A percentile compares a stretch with the other conserved stretches of the same genome.
Evolutionary conservation across 2,113 vertebrate genomes (phyloP).

Genomic region (Amazona guildingii): DNA sequence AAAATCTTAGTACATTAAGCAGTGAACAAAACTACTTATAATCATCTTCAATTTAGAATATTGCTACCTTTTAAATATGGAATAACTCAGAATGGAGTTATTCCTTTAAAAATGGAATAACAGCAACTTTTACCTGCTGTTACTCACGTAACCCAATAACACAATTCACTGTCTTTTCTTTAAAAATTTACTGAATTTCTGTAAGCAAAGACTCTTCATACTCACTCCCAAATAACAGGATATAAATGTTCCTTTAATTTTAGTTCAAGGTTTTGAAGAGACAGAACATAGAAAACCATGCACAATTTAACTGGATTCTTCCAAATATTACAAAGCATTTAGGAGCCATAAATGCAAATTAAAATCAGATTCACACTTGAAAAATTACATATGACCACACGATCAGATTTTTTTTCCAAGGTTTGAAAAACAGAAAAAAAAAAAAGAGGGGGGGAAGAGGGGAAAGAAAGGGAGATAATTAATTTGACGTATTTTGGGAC

Average conservation of each 20-base stretch:
- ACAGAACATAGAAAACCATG: neutral
- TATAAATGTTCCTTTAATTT: neutral
- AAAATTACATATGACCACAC: neutral
- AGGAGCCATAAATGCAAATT: rapidly evolving
- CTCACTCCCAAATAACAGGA: neutral
- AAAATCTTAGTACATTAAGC: neutral
- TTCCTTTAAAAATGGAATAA: neutral
- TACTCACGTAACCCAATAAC: neutral
- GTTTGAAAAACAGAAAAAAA: neutral
- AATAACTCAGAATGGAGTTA: neutral
- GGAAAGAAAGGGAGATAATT: neutral
- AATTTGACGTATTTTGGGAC: neutral
- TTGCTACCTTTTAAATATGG: neutral
- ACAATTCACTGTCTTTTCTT: neutral
- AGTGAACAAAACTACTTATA: neutral
- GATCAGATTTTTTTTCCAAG: neutral
- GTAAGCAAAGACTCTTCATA: neutral
- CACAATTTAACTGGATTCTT: neutral
- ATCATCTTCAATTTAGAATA: neutral
- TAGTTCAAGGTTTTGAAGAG: neutral
- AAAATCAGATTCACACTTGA: neutral
- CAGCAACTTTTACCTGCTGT: neutral
- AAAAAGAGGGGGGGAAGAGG: rapidly evolving
- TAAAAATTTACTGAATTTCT: neutral
- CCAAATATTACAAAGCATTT: neutral